Conservation (phyloP, 2,888 invertebrate genomes). For the Nephrotoma flavescens region DNA sequence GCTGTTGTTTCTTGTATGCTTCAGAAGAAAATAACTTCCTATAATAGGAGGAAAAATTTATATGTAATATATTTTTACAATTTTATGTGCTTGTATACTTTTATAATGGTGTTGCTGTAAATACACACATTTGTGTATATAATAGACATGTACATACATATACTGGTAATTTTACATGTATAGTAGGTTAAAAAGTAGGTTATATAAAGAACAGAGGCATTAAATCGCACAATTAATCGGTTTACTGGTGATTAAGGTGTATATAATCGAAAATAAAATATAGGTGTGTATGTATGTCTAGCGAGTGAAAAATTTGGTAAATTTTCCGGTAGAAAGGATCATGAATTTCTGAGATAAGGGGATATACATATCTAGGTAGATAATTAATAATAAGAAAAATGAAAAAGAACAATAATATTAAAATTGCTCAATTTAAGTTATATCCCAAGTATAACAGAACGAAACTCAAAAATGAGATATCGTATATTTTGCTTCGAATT, state of each 20-base stretch:
- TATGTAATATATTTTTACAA: background rate
- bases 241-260: background rate
- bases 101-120: background rate
- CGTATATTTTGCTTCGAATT: too few species aligned
- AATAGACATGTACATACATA: too few species aligned
- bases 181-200: background rate
- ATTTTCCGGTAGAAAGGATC: background rate
- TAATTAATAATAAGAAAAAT: too few species aligned
- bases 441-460: too few species aligned
- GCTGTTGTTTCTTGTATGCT: background rate
- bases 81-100: background rate
- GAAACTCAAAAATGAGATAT: too few species aligned
- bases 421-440: too few species aligned
- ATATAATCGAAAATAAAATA: background rate
- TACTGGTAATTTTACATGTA: background rate
- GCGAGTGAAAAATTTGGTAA: background rate
- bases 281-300: background rate
- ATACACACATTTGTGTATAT: background rate
- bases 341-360: background rate
- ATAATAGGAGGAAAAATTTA: background rate
- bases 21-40: background rate
- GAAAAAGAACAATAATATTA: too few species aligned
- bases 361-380: too few species aligned
- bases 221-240: background rate
- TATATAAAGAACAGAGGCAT: background rate